A percentile compares a stretch with the other conserved stretches of the same genome.
phyloP scores from a whole-genome alignment of 2,888 invertebrate genomes.

The Lydus trimaculatus region DNA sequence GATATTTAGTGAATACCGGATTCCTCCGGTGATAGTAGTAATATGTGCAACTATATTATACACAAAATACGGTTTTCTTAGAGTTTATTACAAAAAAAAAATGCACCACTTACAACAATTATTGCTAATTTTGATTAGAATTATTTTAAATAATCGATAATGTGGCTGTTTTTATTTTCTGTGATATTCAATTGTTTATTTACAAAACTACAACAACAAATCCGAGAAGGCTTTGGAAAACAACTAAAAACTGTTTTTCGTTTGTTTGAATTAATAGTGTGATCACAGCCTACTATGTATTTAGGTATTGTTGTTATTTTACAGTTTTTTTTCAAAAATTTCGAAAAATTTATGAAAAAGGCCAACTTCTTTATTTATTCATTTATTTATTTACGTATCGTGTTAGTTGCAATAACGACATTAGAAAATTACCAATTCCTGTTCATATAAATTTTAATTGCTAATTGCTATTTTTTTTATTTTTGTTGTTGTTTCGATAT shows the following conservation, averaged over 20 bases:
- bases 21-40: conserved; percentile 1
- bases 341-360: no score
- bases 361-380: background rate
- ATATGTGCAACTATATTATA: background rate
- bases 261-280: background rate
- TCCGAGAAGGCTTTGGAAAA: background rate
- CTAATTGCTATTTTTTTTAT: background rate
- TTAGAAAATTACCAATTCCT: conserved; percentile 5
- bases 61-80: no score
- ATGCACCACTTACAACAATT: background rate
- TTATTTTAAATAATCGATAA: background rate
- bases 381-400: background rate
- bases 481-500: no score
- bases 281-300: background rate
- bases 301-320: background rate
- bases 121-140: background rate
- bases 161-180: background rate
- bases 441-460: background rate
- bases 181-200: background rate
- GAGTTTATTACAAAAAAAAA: background rate
- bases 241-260: background rate
- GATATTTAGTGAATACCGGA: background rate
- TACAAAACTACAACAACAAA: background rate
- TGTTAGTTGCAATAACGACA: background rate
- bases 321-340: background rate